phyloP scores from a whole-genome alignment of 1,140 invertebrate species.

The Hylyphantes graminicola region DNA sequence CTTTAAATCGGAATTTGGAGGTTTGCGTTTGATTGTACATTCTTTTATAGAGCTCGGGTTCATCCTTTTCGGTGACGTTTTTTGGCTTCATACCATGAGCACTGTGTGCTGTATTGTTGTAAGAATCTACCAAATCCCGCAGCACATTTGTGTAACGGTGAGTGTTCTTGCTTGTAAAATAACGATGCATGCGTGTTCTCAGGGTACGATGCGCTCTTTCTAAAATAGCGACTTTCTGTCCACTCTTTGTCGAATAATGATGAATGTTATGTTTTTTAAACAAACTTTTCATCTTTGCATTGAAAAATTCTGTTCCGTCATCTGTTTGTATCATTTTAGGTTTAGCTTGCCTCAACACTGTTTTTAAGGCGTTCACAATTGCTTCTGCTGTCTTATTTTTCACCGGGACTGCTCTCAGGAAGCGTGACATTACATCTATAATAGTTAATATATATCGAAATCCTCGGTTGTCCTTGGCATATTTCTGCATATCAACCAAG shows the following conservation, averaged over 20 bases:
- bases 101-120: background rate
- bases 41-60: too few relatives aligned
- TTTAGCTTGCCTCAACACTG: too few relatives aligned
- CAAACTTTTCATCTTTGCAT: background rate
- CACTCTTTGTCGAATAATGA: background rate
- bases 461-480: background rate
- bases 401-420: too few relatives aligned
- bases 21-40: too few relatives aligned
- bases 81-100: background rate
- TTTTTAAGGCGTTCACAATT: too few relatives aligned
- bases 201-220: too few relatives aligned
- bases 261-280: background rate
- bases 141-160: too few relatives aligned
- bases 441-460: too few relatives aligned
- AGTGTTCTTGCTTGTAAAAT: background rate
- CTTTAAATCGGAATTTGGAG: background rate
- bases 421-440: too few relatives aligned
- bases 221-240: background rate
- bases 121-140: slow-evolving; percentile 8
- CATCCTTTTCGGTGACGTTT: too few relatives aligned
- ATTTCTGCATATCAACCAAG: background rate
- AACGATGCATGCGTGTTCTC: too few relatives aligned
- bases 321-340: background rate
- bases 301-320: background rate
- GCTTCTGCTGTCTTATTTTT: too few relatives aligned